A percentile compares a stretch with the other conserved stretches of the same genome.
phyloP scores from a whole-genome alignment of 2,113 vertebrate species.

The Cebidichthys violaceus region DNA sequence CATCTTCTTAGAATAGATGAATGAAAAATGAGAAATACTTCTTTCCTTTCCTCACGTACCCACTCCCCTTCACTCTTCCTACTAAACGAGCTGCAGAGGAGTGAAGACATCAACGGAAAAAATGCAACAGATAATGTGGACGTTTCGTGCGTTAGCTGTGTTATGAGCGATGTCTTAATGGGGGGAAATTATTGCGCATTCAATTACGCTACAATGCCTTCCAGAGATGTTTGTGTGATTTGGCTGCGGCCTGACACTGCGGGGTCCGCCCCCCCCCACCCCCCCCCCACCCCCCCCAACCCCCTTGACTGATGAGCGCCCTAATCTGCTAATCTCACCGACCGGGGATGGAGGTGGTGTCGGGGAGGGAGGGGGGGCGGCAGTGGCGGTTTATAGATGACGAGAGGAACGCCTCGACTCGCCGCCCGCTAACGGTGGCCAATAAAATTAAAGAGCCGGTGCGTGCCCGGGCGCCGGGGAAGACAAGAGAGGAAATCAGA shows the following conservation, averaged over 20 bases:
- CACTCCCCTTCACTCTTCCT: conserved; percentile 53
- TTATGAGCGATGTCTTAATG: conserved; percentile 99
- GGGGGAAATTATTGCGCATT: conserved; percentile 97
- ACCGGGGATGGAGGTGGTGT: conserved; percentile 84
- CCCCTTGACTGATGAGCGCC: conserved; percentile 94
- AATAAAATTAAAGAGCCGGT: conserved; percentile 84
- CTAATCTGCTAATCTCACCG: conserved; percentile 99
- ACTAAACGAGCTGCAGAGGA: conserved; percentile 91
- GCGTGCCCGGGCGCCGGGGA: conserved; percentile 63
- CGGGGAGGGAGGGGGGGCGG: conserved; percentile 83
- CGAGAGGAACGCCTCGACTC: conserved; percentile 82
- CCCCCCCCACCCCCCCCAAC: background rate
- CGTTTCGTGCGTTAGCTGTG: conserved; percentile 92
- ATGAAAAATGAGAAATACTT: conserved; percentile 77
- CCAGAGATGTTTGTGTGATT: conserved; percentile 97
- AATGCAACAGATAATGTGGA: conserved; percentile 94
- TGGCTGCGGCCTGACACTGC: conserved; percentile 87
- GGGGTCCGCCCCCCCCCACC: conserved; percentile 80
- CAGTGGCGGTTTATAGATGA: conserved; percentile 57
- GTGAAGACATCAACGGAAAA: conserved; percentile 88
- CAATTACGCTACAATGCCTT: conserved; percentile 97
- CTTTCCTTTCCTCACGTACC: conserved; percentile 83
- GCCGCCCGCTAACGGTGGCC: conserved; percentile 82
- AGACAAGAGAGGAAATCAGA: conserved; percentile 79
- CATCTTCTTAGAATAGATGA: conserved; percentile 77